Evolutionary conservation across 2,797 vertebrate species (phyloP), one percentile per base, ranked within the genome.

Genomic region (Megaceryle alcyon): DNA sequence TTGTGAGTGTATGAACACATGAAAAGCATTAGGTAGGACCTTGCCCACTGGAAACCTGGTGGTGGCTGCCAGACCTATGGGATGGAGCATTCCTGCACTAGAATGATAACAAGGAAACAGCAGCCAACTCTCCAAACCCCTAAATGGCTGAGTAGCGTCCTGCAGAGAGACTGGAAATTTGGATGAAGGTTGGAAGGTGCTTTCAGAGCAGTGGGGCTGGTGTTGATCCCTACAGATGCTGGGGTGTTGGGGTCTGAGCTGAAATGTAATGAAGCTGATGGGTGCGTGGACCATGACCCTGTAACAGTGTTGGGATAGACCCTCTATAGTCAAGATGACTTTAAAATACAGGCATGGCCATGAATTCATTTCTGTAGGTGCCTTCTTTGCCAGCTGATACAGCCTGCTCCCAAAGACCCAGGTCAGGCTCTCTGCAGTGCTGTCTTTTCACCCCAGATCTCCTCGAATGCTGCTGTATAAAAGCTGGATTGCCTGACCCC

Each of bases 11-110:
- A 41, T 26, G 61, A 86, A 84, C 84, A 91, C 75, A 56, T 86
- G 78, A 76, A 91, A 95, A 90, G 31, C 84, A 75, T 92, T 93
- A 88, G 78, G 92, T 79, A 80, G 61, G 9, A 41, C 33, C 20
- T 26, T 64, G 59, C 39, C 53, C 5, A 4, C 29, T 12, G 8
- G 31, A 35, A 66, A 64, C 23, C 53, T 12, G 29, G 53, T 18
- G 28, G 51, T 54, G 53, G 28, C 53, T 54, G 46, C 22, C 0
- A 22, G 66, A 26, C 41, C 9, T 1, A 1, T 0, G 2, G 49
- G 48, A 54, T 31, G 14, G 26, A 53, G 22, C 21, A 21, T 31
- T 15, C 31, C 29, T 4, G 3, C 11, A 13, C 37, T 18, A 25
- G 26, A 21, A 56, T 21, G 54, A 7, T 10, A 8, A 17, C 0